A percentile compares a stretch with the other conserved stretches of the same genome.
phyloP scores from a whole-genome alignment of 2,113 vertebrate genomes.

The Hemibagrus wyckioides region DNA sequence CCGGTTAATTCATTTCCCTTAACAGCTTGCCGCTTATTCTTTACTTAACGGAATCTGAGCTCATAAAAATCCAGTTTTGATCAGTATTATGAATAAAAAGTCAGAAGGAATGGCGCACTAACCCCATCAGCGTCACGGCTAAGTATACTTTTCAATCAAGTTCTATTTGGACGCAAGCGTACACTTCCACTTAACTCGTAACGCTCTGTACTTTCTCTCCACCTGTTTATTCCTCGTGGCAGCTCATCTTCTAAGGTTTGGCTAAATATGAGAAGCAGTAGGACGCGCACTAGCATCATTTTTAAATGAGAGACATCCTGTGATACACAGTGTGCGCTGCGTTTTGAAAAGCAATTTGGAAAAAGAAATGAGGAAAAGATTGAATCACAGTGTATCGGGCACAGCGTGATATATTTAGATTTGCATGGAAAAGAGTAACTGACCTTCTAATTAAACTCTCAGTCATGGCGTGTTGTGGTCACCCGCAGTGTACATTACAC shows the following conservation, averaged over 20 bases:
- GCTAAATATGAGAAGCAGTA: slow-evolving; percentile 24
- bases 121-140: background rate
- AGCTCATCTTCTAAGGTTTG: background rate
- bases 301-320: slow-evolving; percentile 16
- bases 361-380: slow-evolving; percentile 22
- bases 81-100: background rate
- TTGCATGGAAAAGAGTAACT: background rate
- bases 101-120: background rate
- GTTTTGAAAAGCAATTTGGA: background rate
- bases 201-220: background rate
- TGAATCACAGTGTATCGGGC: background rate
- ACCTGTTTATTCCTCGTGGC: background rate
- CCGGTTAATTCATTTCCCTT: background rate
- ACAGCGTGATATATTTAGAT: background rate
- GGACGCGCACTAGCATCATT: background rate
- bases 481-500: background rate
- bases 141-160: background rate
- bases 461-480: background rate
- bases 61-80: background rate
- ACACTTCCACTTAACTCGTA: background rate
- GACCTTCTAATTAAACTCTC: slow-evolving; percentile 22
- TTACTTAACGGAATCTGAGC: background rate
- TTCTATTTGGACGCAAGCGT: background rate
- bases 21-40: background rate
- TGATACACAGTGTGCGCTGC: background rate